Percentiles rank a stretch among this genome's conserved stretches.
phyloP scores from a whole-genome alignment of 2,888 invertebrate genomes.

The Cheilosia variabilis region DNA sequence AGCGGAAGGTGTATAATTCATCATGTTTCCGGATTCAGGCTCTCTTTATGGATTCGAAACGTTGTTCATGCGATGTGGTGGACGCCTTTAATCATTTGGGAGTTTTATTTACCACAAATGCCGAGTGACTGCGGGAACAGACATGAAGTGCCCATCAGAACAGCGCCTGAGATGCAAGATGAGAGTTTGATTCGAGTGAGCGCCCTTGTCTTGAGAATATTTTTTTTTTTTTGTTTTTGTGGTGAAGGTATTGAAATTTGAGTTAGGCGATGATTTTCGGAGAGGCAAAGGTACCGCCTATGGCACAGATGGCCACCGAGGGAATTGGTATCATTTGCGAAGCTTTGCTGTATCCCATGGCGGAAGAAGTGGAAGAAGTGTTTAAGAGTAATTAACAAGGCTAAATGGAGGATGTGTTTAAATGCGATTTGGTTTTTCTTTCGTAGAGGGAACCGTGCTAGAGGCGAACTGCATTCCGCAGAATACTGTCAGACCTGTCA shows the following conservation, averaged over 20 bases:
- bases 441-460: too few species aligned
- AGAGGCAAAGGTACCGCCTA: background rate
- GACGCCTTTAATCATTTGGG: constrained; percentile 58
- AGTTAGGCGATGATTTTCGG: background rate
- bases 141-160: background rate
- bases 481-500: too few species aligned
- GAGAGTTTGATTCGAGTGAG: constrained; percentile 39
- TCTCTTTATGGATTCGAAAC: constrained; percentile 48
- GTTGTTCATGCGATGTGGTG: constrained; percentile 48
- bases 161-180: constrained; percentile 8
- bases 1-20: constrained; percentile 63
- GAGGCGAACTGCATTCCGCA: too few species aligned
- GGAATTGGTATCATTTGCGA: too few species aligned
- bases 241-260: background rate
- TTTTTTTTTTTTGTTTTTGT: background rate
- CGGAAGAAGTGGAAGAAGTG: too few species aligned
- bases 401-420: too few species aligned
- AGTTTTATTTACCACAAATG: constrained; percentile 65
- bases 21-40: constrained; percentile 57
- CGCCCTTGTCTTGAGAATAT: background rate
- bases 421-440: too few species aligned
- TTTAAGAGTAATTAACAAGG: too few species aligned
- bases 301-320: background rate
- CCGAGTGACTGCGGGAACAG: constrained; percentile 21
- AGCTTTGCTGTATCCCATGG: too few species aligned